phyloP scores from a whole-genome alignment of 35 echinoderm and acorn worm genomes.

The Ptychodera flava region DNA sequence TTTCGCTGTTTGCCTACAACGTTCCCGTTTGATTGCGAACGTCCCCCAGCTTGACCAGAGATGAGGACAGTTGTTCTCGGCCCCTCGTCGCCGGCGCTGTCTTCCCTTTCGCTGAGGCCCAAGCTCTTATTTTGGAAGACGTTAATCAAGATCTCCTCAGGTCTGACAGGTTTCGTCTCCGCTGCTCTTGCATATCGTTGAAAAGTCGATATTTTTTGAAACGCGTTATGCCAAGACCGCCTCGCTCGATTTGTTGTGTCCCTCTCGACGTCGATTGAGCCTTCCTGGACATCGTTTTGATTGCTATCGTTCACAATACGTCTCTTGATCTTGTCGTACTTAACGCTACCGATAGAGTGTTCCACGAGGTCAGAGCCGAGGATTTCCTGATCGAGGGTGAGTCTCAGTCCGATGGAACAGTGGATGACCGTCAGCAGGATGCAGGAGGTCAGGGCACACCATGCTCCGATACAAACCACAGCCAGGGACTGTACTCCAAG shows the following conservation, averaged over 20 bases:
- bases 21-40: no score
- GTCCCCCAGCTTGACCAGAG: no score
- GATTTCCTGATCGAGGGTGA: conserved; percentile 57
- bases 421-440: conserved; percentile 37
- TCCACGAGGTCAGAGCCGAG: conserved; percentile 68
- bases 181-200: not conserved
- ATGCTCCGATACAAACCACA: conserved; percentile 32
- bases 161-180: not conserved
- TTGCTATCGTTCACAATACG: not conserved
- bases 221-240: not conserved
- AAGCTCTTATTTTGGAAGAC: not conserved
- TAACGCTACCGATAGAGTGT: conserved; percentile 54
- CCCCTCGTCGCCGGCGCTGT: no score
- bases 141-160: not conserved
- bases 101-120: not conserved
- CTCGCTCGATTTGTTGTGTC: not conserved
- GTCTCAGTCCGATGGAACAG: conserved; percentile 39
- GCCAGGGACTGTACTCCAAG: conserved; percentile 42
- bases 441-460: conserved; percentile 38
- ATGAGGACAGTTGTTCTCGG: no score
- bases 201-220: not conserved
- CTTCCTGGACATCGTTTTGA: not conserved
- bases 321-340: conserved; percentile 42
- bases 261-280: not conserved
- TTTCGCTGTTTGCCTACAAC: no score